Evolutionary conservation across 2,113 vertebrate genomes (phyloP), one percentile per base, ranked within the genome.

Genomic region (Lontra canadensis): DNA sequence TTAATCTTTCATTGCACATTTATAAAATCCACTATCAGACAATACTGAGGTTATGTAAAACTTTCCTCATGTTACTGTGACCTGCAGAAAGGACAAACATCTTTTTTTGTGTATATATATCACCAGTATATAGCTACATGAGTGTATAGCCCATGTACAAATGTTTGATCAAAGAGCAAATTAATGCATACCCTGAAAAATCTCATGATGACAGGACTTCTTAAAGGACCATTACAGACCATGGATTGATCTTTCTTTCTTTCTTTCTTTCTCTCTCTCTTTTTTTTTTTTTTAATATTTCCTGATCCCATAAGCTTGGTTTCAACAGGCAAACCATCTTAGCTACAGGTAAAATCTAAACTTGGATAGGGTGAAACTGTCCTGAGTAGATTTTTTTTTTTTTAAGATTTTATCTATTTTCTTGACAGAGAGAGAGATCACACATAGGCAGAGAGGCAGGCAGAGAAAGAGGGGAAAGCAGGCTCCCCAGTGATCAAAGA

Each of bases 91-190:
- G 57, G 29, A 73, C 34, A 89, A 39, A 4, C 63, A 42, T 39
- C 15, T 34, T 42, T 67, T 10, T 34, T 42, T 73, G 59, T n/a
- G 13, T 61, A 29, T 81, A 74, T 67, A 23, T 86, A 39, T 49
- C 7, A 6, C 10, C 29, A 47, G 25, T n/a, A 39, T 31, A 76
- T 1, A 36, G 47, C 36, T 29, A 67, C 34, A 49, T 18, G 59
- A 8, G 7, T 69, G 3, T 25, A 61, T 1, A 85, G 61, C 17
- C 34, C 44, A 36, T 0, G 3, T 14, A 63, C 23, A 84, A 71
- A 59, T 63, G 83, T 31, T 69, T 86, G 29, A 59, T 34, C n/a
- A 34, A 81, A 81, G 26, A 65, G 15, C 10, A 82, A 95, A 88
- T 55, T 26, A 84, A 95, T 4, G 0, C 29, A 26, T 18, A 34